A percentile compares a stretch with the other conserved stretches of the same genome.
Conservation (phyloP, 2,888 invertebrate genomes). For the Melolontha melolontha region DNA sequence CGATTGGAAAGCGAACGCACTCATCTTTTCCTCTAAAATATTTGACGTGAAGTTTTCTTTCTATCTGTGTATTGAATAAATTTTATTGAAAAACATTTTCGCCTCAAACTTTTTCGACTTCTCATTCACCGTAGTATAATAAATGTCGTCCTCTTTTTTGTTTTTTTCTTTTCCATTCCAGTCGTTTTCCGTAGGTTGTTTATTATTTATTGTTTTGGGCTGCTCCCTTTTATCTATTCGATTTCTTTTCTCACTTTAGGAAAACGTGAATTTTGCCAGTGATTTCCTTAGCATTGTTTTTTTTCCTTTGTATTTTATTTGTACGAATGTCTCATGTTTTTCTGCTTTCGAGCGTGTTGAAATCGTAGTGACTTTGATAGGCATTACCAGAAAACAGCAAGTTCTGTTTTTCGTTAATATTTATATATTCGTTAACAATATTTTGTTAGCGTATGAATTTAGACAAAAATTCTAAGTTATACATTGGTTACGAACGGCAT, state of each 20-base stretch:
- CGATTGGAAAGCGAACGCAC: slow-evolving; percentile 6
- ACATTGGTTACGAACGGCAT: no score
- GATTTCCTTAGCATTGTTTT: slow-evolving; percentile 33
- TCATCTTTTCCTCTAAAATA: slow-evolving; percentile 32
- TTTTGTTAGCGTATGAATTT: no score
- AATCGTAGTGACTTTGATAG: neutral
- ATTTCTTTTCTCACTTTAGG: slow-evolving; percentile 35
- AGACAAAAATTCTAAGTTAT: no score
- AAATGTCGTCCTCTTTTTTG: slow-evolving; percentile 37
- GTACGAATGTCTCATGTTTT: slow-evolving; percentile 2
- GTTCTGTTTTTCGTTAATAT: no score
- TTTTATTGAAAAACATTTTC: slow-evolving; percentile 38
- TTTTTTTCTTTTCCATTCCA: slow-evolving; percentile 26
- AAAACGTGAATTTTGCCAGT: slow-evolving; percentile 24
- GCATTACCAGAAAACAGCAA: neutral
- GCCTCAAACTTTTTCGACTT: slow-evolving; percentile 35
- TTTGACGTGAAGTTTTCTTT: slow-evolving; percentile 36
- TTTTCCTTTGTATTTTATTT: slow-evolving; percentile 17
- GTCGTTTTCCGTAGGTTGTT: slow-evolving; percentile 32
- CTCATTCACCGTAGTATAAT: slow-evolving; percentile 30
- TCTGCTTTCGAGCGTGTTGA: neutral
- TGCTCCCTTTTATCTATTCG: slow-evolving; percentile 38
- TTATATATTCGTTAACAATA: no score
- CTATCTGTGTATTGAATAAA: slow-evolving; percentile 34
- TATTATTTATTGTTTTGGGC: slow-evolving; percentile 37